These are phyloP conservation scores for Chiloscyllium plagiosum DNA, from an alignment of 2,113 vertebrate species.

Conservation along the genomic window DNA sequence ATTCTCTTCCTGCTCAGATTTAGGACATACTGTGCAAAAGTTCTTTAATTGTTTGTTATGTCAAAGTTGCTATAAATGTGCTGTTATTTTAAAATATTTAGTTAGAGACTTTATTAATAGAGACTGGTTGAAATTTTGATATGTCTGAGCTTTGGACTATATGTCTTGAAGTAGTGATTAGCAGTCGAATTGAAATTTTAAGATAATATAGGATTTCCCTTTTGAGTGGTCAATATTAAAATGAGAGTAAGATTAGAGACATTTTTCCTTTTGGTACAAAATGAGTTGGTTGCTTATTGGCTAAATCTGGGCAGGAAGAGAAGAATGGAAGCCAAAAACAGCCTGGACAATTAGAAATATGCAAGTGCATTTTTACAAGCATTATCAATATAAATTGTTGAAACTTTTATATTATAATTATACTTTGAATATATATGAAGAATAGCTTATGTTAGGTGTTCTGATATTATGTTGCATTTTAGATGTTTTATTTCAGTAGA, in stretches of 20 bases:
- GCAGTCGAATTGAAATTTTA: background rate
- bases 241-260: background rate
- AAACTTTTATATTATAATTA: too few relatives aligned
- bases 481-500: background rate
- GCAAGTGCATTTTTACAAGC: too few relatives aligned
- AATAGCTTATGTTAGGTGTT: too few relatives aligned
- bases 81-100: background rate
- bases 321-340: too few relatives aligned
- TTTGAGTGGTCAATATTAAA: background rate
- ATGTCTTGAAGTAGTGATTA: background rate
- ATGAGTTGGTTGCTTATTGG: background rate
- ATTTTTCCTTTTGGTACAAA: background rate
- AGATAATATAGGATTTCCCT: background rate
- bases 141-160: background rate
- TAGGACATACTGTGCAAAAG: background rate
- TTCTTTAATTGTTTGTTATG: background rate
- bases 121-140: background rate
- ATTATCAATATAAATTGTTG: too few relatives aligned
- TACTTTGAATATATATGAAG: too few relatives aligned
- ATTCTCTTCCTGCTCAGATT: background rate
- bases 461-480: background rate
- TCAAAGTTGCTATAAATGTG: background rate
- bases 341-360: too few relatives aligned
- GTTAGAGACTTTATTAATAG: too few relatives aligned
- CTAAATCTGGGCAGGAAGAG: background rate